Evolutionary conservation across 2,797 vertebrate species (phyloP).

Genomic region (Steatocranus sp.): DNA sequence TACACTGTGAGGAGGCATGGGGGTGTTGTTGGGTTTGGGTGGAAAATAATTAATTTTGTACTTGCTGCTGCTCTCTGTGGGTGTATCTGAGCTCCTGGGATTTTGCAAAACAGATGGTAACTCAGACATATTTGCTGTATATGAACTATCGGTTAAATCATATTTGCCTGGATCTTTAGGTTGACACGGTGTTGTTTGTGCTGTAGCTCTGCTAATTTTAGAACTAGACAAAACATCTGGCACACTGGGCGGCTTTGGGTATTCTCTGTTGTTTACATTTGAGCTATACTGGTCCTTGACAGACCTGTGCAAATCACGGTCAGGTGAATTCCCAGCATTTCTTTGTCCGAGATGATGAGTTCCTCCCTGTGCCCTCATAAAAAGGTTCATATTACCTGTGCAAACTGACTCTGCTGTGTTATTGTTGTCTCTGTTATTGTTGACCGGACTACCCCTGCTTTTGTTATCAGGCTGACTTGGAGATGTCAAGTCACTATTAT

Average conservation of each 20-base stretch:
- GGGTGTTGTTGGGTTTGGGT: not conserved
- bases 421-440: slow-evolving; percentile 23
- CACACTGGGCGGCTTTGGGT: slow-evolving; percentile 28
- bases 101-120: slow-evolving; percentile 17
- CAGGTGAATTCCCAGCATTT: slow-evolving; percentile 16
- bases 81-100: slow-evolving; percentile 7
- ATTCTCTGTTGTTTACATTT: slow-evolving; percentile 28
- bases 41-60: slow-evolving; percentile 6
- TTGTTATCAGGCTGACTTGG: slow-evolving; percentile 21
- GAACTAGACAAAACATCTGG: slow-evolving; percentile 3
- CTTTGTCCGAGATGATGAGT: slow-evolving; percentile 4
- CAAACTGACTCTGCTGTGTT: slow-evolving; percentile 10
- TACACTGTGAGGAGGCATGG: not conserved
- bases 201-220: slow-evolving; percentile 45
- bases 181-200: slow-evolving; percentile 5
- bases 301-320: not conserved
- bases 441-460: slow-evolving; percentile 9
- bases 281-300: not conserved
- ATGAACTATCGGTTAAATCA: slow-evolving; percentile 10
- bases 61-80: slow-evolving; percentile 22
- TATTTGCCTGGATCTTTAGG: slow-evolving; percentile 3
- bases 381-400: slow-evolving; percentile 33
- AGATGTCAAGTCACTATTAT: not conserved
- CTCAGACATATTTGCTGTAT: slow-evolving; percentile 3
- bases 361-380: slow-evolving; percentile 13